Percentiles rank a stretch among this genome's conserved stretches.
Conservation (phyloP, 2,113 vertebrate species). For the Chunga burmeisteri region DNA sequence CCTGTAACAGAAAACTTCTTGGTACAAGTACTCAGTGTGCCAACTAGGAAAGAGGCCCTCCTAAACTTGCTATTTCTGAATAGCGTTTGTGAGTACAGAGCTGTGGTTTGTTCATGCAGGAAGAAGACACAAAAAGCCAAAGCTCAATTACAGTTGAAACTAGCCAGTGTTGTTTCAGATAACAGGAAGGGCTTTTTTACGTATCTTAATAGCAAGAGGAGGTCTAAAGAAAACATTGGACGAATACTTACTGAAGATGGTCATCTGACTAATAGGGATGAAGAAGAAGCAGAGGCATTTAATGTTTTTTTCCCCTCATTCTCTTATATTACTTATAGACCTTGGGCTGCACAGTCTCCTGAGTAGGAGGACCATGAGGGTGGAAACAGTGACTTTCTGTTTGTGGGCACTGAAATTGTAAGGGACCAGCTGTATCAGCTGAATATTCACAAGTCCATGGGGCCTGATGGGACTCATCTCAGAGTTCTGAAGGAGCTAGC, state of each 20-base stretch:
- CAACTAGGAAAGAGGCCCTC: too few species aligned
- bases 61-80: background rate
- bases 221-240: too few species aligned
- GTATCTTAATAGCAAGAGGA: too few species aligned
- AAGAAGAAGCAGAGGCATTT: too few species aligned
- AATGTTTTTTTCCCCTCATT: too few species aligned
- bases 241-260: too few species aligned
- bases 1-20: background rate
- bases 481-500: background rate
- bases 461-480: background rate
- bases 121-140: background rate
- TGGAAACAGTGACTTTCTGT: background rate
- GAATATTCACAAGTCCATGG: background rate
- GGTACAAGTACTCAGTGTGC: background rate
- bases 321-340: too few species aligned
- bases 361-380: background rate
- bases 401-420: background rate
- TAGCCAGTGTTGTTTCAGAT: background rate
- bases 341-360: background rate
- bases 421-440: background rate
- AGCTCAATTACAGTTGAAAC: background rate
- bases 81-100: background rate
- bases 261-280: too few species aligned
- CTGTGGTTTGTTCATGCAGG: background rate
- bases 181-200: too few species aligned